Percentiles rank a stretch among this genome's conserved stretches.
Evolutionary conservation across 2,888 invertebrate genomes (phyloP).

Genomic region (Coelinius sp.): DNA sequence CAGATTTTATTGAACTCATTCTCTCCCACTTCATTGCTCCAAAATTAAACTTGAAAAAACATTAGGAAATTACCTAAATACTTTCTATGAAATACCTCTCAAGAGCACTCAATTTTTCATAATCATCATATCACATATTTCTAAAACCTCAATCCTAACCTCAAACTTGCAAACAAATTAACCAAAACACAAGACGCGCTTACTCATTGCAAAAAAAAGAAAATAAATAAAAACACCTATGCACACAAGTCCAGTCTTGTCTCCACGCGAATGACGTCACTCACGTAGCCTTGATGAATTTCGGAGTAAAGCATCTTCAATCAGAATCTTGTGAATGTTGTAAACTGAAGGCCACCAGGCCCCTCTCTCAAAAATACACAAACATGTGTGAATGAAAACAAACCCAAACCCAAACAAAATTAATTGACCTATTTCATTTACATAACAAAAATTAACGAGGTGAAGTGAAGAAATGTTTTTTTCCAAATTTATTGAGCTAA

Average conservation of each 20-base stretch:
- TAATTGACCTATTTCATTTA: background rate
- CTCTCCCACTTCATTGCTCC: background rate
- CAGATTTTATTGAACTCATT: background rate
- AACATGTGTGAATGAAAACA: constrained; percentile 3
- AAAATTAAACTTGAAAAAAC: background rate
- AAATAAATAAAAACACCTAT: too few relatives aligned
- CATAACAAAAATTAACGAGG: background rate
- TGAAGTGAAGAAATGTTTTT: background rate
- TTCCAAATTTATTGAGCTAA: background rate
- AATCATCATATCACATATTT: background rate
- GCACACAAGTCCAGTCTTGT: background rate
- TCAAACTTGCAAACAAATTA: background rate
- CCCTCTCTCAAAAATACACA: background rate
- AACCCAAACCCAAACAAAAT: background rate
- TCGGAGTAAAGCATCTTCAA: background rate
- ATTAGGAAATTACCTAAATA: background rate
- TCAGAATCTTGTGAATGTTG: background rate
- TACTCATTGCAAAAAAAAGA: constrained; percentile 13
- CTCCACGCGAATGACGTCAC: background rate
- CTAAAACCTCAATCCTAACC: background rate
- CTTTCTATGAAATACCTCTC: background rate
- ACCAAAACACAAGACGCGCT: background rate
- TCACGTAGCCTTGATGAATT: background rate
- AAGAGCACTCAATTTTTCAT: background rate
- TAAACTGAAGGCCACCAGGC: background rate